These are phyloP conservation scores for Drosophila serrata DNA, from an alignment of 1,140 invertebrate species.

Conservation along the genomic window DNA sequence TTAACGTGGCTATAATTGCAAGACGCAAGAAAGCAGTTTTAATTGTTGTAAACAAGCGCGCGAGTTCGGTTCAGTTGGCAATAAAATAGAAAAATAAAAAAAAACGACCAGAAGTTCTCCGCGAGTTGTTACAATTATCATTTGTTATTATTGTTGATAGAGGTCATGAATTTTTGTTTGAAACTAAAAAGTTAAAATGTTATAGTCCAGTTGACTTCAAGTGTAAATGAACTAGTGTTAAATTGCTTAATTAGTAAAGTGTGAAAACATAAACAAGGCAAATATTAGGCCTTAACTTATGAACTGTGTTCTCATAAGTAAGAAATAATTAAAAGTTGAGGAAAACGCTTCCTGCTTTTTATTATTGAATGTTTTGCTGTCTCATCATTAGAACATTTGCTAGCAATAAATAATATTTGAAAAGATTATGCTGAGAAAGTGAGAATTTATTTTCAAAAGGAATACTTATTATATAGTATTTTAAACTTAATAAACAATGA, in stretches of 20 bases:
- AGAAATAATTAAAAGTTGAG: conserved; percentile 10
- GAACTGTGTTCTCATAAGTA: background rate
- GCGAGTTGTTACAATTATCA: conserved; percentile 30
- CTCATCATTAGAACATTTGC: background rate
- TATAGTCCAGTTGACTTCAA: conserved; percentile 1
- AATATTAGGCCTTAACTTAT: background rate
- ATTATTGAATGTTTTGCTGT: conserved; percentile 36
- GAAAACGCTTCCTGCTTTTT: conserved; percentile 61
- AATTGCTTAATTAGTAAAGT: conserved; percentile 1
- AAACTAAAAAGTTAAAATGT: background rate
- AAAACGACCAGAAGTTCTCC: conserved; percentile 17
- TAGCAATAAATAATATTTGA: background rate
- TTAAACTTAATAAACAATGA: no score
- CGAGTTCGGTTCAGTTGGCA: conserved; percentile 63
- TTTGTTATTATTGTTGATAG: conserved; percentile 43
- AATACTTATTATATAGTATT: no score
- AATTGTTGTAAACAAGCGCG: conserved; percentile 78
- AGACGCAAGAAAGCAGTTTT: conserved; percentile 61
- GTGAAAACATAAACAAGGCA: conserved; percentile 1
- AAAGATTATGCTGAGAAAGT: conserved; percentile 1
- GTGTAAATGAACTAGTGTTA: background rate
- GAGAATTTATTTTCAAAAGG: background rate
- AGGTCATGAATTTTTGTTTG: conserved; percentile 47
- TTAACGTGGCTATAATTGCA: conserved; percentile 79
- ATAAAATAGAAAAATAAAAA: conserved; percentile 14